Percentiles rank a stretch among this genome's conserved stretches.
These are phyloP conservation scores for Caenorhabditis panamensis DNA, from an alignment of 2,888 invertebrate genomes.

Conservation along the genomic window DNA sequence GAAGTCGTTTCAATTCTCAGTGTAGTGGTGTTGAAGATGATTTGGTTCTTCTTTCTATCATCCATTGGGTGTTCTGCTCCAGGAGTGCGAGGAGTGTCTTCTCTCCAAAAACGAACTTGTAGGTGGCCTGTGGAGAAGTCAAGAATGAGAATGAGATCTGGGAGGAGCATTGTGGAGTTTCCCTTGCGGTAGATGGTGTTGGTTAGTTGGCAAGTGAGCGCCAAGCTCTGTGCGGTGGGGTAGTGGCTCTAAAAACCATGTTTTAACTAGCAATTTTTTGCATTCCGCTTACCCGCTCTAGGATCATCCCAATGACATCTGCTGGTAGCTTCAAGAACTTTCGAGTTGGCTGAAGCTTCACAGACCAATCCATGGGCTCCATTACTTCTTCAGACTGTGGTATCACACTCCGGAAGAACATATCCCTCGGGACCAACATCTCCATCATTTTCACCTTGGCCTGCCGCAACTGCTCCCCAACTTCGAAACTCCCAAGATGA, in stretches of 20 bases:
- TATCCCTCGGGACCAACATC: slow-evolving; percentile 18
- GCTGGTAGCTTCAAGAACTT: slow-evolving; percentile 25
- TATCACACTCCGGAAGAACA: slow-evolving; percentile 14
- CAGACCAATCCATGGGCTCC: no score
- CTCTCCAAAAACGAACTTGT: slow-evolving; percentile 10
- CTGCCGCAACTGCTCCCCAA: slow-evolving; percentile 29
- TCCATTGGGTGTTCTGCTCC: not conserved
- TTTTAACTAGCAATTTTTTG: not conserved
- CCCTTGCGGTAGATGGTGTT: slow-evolving; percentile 24
- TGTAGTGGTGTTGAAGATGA: slow-evolving; percentile 25
- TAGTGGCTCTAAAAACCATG: slow-evolving; percentile 20
- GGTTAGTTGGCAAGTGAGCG: slow-evolving; percentile 14
- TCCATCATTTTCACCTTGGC: slow-evolving; percentile 27
- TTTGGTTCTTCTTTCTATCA: not conserved
- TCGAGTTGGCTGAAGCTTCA: not conserved
- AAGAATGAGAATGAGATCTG: slow-evolving; percentile 14
- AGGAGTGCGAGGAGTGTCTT: not conserved
- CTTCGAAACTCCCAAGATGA: slow-evolving; percentile 8
- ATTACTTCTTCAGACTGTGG: not conserved
- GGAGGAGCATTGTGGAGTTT: slow-evolving; percentile 18
- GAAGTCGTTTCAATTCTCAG: slow-evolving; percentile 16
- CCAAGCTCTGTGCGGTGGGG: slow-evolving; percentile 38
- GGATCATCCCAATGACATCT: slow-evolving; percentile 32
- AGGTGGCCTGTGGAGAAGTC: slow-evolving; percentile 30
- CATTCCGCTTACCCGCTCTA: slow-evolving; percentile 19